Evolutionary conservation across 2,113 vertebrate species (phyloP).

Genomic region (Myxocyprinus asiaticus): DNA sequence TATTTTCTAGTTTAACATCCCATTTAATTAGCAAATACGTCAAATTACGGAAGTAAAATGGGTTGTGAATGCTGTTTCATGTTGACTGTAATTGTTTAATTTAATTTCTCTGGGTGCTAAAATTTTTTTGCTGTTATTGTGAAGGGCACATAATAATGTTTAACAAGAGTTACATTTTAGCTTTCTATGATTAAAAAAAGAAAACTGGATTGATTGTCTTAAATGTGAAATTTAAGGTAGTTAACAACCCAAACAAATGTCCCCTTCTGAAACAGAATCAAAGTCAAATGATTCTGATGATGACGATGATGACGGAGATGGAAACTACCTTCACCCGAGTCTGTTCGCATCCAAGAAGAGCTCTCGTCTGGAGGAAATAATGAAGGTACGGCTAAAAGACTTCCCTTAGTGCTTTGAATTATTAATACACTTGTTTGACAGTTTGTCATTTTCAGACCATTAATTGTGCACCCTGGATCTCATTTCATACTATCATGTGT

Average conservation of each 20-base stretch:
- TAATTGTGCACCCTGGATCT: not conserved
- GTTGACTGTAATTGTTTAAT: no score
- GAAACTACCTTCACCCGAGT: slow-evolving; percentile 93
- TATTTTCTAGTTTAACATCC: no score
- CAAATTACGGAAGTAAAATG: no score
- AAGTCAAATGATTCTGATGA: slow-evolving; percentile 72
- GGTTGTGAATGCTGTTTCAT: no score
- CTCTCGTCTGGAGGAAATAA: slow-evolving; percentile 89
- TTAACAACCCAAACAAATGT: not conserved
- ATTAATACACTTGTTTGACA: not conserved
- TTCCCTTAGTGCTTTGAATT: not conserved
- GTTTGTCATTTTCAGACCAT: not conserved
- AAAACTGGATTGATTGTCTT: not conserved
- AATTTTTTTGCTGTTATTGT: no score
- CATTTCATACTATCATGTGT: not conserved
- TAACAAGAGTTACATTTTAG: not conserved
- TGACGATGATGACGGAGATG: slow-evolving; percentile 76
- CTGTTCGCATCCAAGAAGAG: slow-evolving; percentile 91
- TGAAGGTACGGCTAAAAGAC: slow-evolving; percentile 79
- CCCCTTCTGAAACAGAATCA: slow-evolving; percentile 26
- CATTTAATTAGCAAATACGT: no score
- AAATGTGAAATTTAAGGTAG: not conserved
- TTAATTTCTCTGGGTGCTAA: no score
- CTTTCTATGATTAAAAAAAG: no score
- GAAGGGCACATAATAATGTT: no score